A percentile compares a stretch with the other conserved stretches of the same genome.
Conservation (phyloP, 2,888 invertebrate species). For the Tiliacea citrago region DNA sequence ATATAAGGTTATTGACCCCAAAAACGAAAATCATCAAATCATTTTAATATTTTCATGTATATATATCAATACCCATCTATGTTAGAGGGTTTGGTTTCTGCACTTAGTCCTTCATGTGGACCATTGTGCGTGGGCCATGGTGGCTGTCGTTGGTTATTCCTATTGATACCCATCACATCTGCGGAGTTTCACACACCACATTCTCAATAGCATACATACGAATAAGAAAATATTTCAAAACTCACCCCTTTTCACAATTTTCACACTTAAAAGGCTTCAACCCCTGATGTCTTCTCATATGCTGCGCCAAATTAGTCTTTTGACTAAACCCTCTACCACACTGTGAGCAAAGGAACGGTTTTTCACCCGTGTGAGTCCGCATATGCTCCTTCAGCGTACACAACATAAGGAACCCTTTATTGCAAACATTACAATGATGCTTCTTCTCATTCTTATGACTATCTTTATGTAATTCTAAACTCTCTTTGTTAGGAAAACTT, state of each 20-base stretch:
- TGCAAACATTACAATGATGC: constrained; percentile 87
- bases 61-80: too few species aligned
- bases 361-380: constrained; percentile 91
- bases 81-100: too few species aligned
- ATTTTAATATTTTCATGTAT: too few species aligned
- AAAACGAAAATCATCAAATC: too few species aligned
- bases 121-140: too few species aligned
- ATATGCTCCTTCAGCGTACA: constrained; percentile 91
- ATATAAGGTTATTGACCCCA: too few species aligned
- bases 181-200: too few species aligned
- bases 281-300: constrained; percentile 90
- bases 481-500: constrained; percentile 82
- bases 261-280: constrained; percentile 85
- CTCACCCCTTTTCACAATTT: constrained; percentile 79
- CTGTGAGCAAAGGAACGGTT: constrained; percentile 90
- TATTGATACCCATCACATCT: too few species aligned
- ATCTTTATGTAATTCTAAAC: constrained; percentile 85
- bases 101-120: too few species aligned
- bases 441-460: constrained; percentile 86
- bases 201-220: neutral
- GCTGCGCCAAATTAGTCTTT: constrained; percentile 91
- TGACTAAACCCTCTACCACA: constrained; percentile 91
- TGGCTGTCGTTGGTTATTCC: too few species aligned
- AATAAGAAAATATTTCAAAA: neutral
- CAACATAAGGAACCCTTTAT: constrained; percentile 86